Percentiles rank a stretch among this genome's conserved stretches.
Evolutionary conservation across 2,888 invertebrate species (phyloP).

Genomic region (Stegana nigrithorax): DNA sequence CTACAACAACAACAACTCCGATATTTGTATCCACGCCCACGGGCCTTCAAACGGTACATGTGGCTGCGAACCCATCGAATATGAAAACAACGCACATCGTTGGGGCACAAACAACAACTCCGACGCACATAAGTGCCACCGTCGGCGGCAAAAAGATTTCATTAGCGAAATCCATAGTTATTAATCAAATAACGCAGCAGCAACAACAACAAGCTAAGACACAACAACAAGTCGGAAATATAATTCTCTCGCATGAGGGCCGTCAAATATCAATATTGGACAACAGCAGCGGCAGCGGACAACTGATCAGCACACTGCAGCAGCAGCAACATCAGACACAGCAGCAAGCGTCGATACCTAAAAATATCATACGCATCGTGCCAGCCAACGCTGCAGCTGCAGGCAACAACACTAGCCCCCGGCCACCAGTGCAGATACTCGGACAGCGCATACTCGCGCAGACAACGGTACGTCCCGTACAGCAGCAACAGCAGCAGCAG

Average conservation of each 20-base stretch:
- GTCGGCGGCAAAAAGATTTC: conserved; percentile 51
- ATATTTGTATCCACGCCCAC: conserved; percentile 64
- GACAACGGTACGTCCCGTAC: conserved; percentile 44
- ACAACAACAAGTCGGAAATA: conserved; percentile 27
- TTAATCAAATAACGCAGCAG: conserved; percentile 44
- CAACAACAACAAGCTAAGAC: conserved; percentile 32
- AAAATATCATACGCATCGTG: conserved; percentile 55
- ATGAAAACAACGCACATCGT: conserved; percentile 33
- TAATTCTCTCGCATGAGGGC: conserved; percentile 24
- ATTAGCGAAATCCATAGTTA: conserved; percentile 62
- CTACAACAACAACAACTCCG: conserved; percentile 48
- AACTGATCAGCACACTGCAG: background rate
- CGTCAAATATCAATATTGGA: conserved; percentile 54
- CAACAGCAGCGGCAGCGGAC: background rate
- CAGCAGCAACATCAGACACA: conserved; percentile 16
- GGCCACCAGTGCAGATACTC: conserved; percentile 44
- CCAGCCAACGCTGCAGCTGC: conserved; percentile 33
- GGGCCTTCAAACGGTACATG: conserved; percentile 66
- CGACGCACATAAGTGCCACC: too few species aligned
- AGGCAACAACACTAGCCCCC: background rate
- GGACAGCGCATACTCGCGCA: conserved; percentile 53
- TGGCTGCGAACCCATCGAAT: too few species aligned
- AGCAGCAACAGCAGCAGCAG: conserved; percentile 40
- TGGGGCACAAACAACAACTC: conserved; percentile 31
- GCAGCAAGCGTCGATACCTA: conserved; percentile 43